Conservation (phyloP, 2,113 vertebrate genomes). For the Caloenas nicobarica region DNA sequence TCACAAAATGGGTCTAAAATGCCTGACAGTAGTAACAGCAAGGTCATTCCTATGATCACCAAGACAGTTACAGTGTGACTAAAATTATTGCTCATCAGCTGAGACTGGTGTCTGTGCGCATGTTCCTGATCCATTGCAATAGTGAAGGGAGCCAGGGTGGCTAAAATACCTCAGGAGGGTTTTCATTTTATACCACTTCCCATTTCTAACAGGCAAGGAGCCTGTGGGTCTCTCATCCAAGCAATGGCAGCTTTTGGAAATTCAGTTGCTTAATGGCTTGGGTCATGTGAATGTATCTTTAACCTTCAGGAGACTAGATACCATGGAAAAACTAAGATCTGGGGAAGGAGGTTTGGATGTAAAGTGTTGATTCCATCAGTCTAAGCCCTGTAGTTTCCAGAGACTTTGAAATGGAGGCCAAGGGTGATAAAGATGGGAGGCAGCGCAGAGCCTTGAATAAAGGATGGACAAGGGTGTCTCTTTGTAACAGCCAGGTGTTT, state of each 20-base stretch:
- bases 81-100: background rate
- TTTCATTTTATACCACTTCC: background rate
- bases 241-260: background rate
- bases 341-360: background rate
- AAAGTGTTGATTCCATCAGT: background rate
- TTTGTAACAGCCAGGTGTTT: background rate
- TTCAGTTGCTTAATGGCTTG: background rate
- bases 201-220: background rate
- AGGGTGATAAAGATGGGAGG: background rate
- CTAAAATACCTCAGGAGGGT: background rate
- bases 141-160: background rate
- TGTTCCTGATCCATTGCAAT: background rate
- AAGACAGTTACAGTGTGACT: background rate
- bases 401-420: slow-evolving; percentile 45
- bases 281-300: background rate
- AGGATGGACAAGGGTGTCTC: background rate
- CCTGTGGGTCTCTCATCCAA: background rate
- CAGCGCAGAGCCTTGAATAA: background rate
- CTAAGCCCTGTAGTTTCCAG: background rate
- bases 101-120: background rate
- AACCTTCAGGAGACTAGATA: background rate
- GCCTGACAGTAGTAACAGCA: background rate
- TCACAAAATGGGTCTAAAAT: background rate
- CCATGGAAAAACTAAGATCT: background rate
- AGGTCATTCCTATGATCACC: background rate